A percentile compares a stretch with the other conserved stretches of the same genome.
Evolutionary conservation across 1,140 invertebrate species (phyloP).

Genomic region (Drosophila rufa): DNA sequence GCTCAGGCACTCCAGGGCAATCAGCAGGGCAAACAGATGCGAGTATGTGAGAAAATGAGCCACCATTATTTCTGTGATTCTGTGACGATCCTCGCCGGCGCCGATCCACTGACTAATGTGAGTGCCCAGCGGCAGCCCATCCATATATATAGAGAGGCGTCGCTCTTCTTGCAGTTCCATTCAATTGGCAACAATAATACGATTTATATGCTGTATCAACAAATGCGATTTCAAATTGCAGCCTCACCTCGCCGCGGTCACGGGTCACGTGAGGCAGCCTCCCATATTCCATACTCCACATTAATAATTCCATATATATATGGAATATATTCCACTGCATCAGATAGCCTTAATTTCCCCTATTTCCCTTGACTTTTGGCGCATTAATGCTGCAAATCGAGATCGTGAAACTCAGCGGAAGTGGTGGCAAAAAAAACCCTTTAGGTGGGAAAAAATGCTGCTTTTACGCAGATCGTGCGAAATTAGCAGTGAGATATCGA

Average conservation of each 20-base stretch:
- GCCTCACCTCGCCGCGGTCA: conserved; percentile 17
- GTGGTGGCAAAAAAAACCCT: not conserved
- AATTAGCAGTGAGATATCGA: not conserved
- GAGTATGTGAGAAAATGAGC: not conserved
- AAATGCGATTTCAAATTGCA: conserved; percentile 45
- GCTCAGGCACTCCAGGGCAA: conserved; percentile 9
- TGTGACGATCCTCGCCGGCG: not conserved
- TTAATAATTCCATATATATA: not conserved
- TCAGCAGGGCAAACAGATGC: not conserved
- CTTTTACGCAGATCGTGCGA: not conserved
- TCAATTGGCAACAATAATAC: conserved; percentile 31
- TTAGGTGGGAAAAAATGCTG: not conserved
- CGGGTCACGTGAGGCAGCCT: not conserved
- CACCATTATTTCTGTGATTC: not conserved
- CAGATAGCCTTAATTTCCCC: conserved; percentile 25
- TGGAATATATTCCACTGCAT: conserved; percentile 1
- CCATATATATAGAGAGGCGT: conserved; percentile 13
- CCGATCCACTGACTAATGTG: conserved; percentile 9
- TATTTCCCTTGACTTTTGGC: conserved; percentile 18
- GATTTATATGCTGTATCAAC: conserved; percentile 33
- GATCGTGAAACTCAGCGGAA: not conserved
- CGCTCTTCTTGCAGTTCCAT: conserved; percentile 31
- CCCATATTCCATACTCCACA: not conserved
- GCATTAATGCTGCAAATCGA: conserved; percentile 10
- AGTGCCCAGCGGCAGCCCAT: not conserved